These are phyloP conservation scores for Poeciliopsis occidentalis DNA, from an alignment of 2,113 vertebrate genomes.

Conservation along the genomic window DNA sequence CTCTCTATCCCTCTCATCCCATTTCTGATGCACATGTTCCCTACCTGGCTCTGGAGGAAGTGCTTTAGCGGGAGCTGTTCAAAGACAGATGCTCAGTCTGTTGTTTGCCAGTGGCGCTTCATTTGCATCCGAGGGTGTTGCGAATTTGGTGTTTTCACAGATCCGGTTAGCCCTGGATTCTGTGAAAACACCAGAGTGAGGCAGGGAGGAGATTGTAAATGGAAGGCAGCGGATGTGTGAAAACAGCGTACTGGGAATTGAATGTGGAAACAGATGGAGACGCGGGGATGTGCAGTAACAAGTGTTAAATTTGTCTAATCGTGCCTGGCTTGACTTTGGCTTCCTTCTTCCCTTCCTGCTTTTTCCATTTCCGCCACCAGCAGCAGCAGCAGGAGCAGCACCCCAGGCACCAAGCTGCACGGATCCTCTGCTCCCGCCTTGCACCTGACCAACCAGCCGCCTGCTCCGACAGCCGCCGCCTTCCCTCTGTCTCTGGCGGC, in stretches of 20 bases:
- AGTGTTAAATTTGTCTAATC: conserved; percentile 66
- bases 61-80: conserved; percentile 60
- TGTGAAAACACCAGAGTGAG: conserved; percentile 45
- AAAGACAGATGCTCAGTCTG: conserved; percentile 60
- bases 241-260: conserved; percentile 56
- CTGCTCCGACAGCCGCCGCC: conserved; percentile 79
- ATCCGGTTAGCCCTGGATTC: conserved; percentile 57
- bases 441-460: conserved; percentile 85
- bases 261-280: conserved; percentile 60
- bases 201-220: conserved; percentile 54
- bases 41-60: conserved; percentile 63
- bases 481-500: conserved; percentile 86
- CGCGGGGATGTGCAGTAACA: conserved; percentile 49
- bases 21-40: conserved; percentile 66
- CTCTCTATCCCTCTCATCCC: conserved; percentile 50
- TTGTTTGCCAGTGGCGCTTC: conserved; percentile 53
- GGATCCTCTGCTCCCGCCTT: conserved; percentile 74
- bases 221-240: conserved; percentile 65
- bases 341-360: conserved; percentile 16
- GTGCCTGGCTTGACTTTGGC: conserved; percentile 42
- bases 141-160: conserved; percentile 47
- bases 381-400: conserved; percentile 97
- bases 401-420: conserved; percentile 90
- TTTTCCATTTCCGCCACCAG: conserved; percentile 84
- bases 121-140: conserved; percentile 55